Evolutionary conservation across 2,888 invertebrate species (phyloP).

Genomic region (Drosophila lacicola): DNA sequence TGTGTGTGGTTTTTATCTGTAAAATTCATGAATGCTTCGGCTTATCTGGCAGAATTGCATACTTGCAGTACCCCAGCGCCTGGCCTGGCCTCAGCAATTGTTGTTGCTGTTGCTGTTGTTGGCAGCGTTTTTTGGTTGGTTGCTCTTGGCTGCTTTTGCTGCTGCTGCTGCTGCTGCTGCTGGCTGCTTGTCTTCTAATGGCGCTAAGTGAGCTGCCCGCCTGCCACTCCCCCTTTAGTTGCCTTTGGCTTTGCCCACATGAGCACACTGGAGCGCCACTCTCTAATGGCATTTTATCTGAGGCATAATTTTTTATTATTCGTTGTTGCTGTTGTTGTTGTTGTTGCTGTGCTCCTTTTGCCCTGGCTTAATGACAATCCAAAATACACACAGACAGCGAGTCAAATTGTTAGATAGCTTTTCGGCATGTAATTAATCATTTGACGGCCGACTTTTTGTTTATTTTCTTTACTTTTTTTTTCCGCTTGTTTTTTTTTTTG

Average conservation of each 20-base stretch:
- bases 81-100: slow-evolving; percentile 24
- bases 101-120: slow-evolving; percentile 42
- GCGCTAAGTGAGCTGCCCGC: slow-evolving; percentile 70
- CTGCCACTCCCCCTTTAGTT: not conserved
- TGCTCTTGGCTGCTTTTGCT: slow-evolving; percentile 30
- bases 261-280: slow-evolving; percentile 47
- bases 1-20: slow-evolving; percentile 76
- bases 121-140: slow-evolving; percentile 51
- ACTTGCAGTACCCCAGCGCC: slow-evolving; percentile 75
- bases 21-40: slow-evolving; percentile 83
- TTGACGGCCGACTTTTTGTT: slow-evolving; percentile 57
- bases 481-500: slow-evolving; percentile 2
- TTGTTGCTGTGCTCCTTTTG: slow-evolving; percentile 39
- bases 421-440: slow-evolving; percentile 81
- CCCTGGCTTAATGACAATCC: slow-evolving; percentile 77
- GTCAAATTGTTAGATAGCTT: slow-evolving; percentile 81
- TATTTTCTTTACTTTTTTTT: slow-evolving; percentile 12
- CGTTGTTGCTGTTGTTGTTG: slow-evolving; percentile 31
- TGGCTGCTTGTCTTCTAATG: slow-evolving; percentile 72
- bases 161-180: slow-evolving; percentile 20
- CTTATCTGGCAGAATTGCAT: slow-evolving; percentile 83
- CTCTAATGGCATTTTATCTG: slow-evolving; percentile 82
- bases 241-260: slow-evolving; percentile 19
- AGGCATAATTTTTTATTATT: slow-evolving; percentile 82
- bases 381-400: slow-evolving; percentile 66